Percentiles rank a stretch among this genome's conserved stretches.
These are phyloP conservation scores for Thaumetopoea pityocampa DNA, from an alignment of 1,140 invertebrate genomes.

Conservation along the genomic window DNA sequence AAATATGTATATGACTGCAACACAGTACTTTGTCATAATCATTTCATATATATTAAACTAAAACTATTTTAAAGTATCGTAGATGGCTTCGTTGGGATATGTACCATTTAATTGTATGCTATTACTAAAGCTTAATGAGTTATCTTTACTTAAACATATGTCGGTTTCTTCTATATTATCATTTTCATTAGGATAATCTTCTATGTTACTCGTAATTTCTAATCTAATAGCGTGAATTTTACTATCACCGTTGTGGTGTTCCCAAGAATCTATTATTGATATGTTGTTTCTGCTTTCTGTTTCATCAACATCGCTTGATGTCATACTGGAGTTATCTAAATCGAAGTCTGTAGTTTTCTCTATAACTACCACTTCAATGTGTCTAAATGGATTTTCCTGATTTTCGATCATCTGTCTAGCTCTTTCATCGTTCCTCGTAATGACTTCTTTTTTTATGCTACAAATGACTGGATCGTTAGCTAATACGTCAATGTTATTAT, in stretches of 20 bases:
- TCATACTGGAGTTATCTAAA: slow-evolving; percentile 59
- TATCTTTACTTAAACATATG: slow-evolving; percentile 58
- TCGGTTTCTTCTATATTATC: slow-evolving; percentile 49
- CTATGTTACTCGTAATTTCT: slow-evolving; percentile 67
- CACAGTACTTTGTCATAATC: slow-evolving; percentile 11
- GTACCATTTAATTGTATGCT: slow-evolving; percentile 74
- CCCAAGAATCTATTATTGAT: slow-evolving; percentile 65
- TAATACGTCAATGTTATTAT: slow-evolving; percentile 55
- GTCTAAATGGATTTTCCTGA: slow-evolving; percentile 68
- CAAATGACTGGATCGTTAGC: slow-evolving; percentile 67
- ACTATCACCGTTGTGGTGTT: slow-evolving; percentile 50
- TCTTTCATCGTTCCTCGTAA: slow-evolving; percentile 60
- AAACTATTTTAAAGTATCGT: slow-evolving; percentile 70
- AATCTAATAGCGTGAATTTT: slow-evolving; percentile 67
- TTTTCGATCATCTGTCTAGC: slow-evolving; percentile 59
- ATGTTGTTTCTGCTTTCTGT: slow-evolving; percentile 59
- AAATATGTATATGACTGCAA: slow-evolving; percentile 26
- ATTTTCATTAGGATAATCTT: slow-evolving; percentile 54
- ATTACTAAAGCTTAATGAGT: slow-evolving; percentile 69
- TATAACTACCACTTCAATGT: slow-evolving; percentile 75
- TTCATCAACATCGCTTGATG: slow-evolving; percentile 59
- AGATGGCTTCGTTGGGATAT: slow-evolving; percentile 74
- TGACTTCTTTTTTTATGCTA: slow-evolving; percentile 68
- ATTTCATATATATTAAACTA: slow-evolving; percentile 4
- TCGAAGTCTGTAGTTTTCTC: slow-evolving; percentile 67